phyloP scores from a whole-genome alignment of 2,888 invertebrate species.

The Melieria omissa region DNA sequence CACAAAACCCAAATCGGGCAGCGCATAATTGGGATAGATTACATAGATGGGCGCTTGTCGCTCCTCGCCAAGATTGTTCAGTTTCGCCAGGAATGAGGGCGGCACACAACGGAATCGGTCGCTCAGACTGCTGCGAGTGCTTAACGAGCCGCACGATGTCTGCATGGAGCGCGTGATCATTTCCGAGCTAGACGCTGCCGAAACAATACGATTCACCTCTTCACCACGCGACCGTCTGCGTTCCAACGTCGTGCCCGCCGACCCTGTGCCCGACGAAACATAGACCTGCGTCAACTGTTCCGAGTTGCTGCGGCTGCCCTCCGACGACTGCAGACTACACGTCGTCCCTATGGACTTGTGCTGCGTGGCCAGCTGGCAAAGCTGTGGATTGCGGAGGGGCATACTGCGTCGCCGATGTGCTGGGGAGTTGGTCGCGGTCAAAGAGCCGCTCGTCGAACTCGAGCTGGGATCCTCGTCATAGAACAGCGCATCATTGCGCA shows the following conservation, averaged over 20 bases:
- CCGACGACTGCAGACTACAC: constrained; percentile 65
- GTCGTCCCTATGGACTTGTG: constrained; percentile 63
- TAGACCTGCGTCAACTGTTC: constrained; percentile 61
- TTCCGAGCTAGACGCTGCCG: constrained; percentile 60
- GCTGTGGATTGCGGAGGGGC: constrained; percentile 65
- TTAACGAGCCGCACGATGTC: constrained; percentile 68
- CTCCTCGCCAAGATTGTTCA: constrained; percentile 73
- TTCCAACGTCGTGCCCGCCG: constrained; percentile 42
- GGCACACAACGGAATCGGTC: constrained; percentile 74
- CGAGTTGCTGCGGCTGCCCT: constrained; percentile 62
- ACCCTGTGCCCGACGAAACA: constrained; percentile 40
- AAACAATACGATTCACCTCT: constrained; percentile 49
- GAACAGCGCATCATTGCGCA: constrained; percentile 48
- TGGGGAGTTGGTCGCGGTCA: constrained; percentile 61
- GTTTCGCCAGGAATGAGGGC: constrained; percentile 77
- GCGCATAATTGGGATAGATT: constrained; percentile 89
- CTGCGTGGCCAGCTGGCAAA: constrained; percentile 57
- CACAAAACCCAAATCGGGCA: constrained; percentile 89
- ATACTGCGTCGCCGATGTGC: constrained; percentile 60
- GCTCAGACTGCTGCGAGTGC: constrained; percentile 61
- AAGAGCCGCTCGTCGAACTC: constrained; percentile 57
- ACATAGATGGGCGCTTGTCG: constrained; percentile 84
- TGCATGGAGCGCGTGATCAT: constrained; percentile 81
- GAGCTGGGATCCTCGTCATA: constrained; percentile 58
- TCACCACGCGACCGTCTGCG: constrained; percentile 44